These are phyloP conservation scores for Tetraneura akinire DNA, from an alignment of 1,140 invertebrate genomes.

Conservation along the genomic window DNA sequence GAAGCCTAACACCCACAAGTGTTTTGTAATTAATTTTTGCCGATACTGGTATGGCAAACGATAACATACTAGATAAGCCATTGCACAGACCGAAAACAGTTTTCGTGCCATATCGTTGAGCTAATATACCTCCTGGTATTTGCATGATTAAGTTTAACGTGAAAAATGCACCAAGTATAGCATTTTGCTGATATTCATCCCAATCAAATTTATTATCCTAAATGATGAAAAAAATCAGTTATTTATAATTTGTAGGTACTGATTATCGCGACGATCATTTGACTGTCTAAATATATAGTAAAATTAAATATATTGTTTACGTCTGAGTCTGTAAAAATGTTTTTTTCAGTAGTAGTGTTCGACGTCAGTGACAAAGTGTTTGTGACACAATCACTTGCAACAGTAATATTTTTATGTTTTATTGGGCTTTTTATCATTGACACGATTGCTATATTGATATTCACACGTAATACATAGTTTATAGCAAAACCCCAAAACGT, in stretches of 20 bases:
- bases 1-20: constrained; percentile 67
- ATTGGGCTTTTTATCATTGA: constrained; percentile 69
- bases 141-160: constrained; percentile 74
- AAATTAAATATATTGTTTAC: too few relatives aligned
- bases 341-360: background rate
- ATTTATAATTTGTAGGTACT: too few relatives aligned
- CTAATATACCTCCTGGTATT: constrained; percentile 74
- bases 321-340: background rate
- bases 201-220: constrained; percentile 64
- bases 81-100: constrained; percentile 71
- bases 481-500: constrained; percentile 74
- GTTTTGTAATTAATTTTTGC: constrained; percentile 65
- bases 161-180: constrained; percentile 72
- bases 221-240: background rate
- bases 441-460: constrained; percentile 82
- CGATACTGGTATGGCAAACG: constrained; percentile 69
- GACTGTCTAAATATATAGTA: too few relatives aligned
- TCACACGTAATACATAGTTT: constrained; percentile 80
- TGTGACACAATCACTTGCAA: background rate
- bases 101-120: constrained; percentile 72
- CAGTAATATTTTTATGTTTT: background rate
- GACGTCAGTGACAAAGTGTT: background rate
- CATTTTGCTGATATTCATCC: constrained; percentile 69
- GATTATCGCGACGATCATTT: too few relatives aligned
- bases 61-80: constrained; percentile 69